A percentile compares a stretch with the other conserved stretches of the same genome.
phyloP scores from a whole-genome alignment of 2,797 vertebrate genomes.

The Crypturellus tataupa region DNA sequence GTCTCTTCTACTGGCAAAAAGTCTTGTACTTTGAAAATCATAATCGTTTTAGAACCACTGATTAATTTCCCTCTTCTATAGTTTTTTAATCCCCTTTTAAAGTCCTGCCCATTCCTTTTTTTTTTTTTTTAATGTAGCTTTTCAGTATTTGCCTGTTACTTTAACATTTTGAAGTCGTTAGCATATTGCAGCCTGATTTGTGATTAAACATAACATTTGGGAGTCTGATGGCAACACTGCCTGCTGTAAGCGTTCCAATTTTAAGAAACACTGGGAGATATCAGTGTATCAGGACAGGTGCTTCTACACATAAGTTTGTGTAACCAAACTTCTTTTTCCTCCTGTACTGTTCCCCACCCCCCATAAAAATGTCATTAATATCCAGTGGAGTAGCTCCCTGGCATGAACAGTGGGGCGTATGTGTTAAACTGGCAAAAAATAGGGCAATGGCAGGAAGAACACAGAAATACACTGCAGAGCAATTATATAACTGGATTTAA shows the following conservation, averaged over 20 bases:
- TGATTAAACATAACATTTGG: slow-evolving; percentile 45
- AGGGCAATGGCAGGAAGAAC: background rate
- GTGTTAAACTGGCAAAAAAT: accelerated
- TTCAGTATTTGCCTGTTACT: slow-evolving; percentile 32
- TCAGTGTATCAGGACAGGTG: background rate
- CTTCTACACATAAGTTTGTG: background rate
- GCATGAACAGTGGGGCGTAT: background rate
- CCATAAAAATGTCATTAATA: background rate
- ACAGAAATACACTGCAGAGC: accelerated
- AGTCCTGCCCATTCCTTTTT: background rate
- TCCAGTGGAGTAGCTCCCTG: background rate
- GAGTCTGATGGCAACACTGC: background rate
- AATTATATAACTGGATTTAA: background rate
- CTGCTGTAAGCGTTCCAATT: slow-evolving; percentile 10
- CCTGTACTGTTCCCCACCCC: background rate
- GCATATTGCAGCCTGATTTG: slow-evolving; percentile 29
- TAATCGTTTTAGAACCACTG: background rate
- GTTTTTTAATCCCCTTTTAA: background rate
- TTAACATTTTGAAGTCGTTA: background rate
- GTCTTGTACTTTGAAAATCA: background rate
- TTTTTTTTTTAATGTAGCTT: slow-evolving; percentile 5
- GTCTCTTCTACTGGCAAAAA: background rate
- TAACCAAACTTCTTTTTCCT: background rate
- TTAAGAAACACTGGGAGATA: background rate
- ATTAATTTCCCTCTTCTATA: slow-evolving; percentile 18